Evolutionary conservation across 2,797 vertebrate genomes (phyloP).

Genomic region (Streptopelia turtur): DNA sequence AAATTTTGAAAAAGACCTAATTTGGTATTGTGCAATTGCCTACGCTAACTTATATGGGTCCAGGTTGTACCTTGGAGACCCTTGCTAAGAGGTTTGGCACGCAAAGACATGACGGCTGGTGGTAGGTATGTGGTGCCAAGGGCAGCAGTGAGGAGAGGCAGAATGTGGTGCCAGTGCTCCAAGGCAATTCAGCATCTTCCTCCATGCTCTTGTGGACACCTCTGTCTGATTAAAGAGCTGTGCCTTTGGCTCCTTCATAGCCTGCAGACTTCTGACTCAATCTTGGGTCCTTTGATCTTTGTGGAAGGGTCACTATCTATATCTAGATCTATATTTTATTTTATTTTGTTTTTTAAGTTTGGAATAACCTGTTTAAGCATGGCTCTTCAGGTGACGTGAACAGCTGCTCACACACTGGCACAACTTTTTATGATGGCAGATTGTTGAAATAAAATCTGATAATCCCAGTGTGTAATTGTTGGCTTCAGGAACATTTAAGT

Average conservation of each 20-base stretch:
- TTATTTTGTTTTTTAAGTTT: background rate
- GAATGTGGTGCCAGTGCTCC: background rate
- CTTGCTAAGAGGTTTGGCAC: background rate
- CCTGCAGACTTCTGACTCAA: background rate
- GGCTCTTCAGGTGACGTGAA: background rate
- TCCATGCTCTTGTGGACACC: background rate
- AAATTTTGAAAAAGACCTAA: background rate
- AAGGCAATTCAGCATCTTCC: background rate
- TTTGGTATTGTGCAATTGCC: background rate
- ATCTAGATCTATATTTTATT: no score
- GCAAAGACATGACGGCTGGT: background rate
- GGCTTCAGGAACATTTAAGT: background rate
- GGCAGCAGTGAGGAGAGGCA: background rate
- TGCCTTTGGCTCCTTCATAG: background rate
- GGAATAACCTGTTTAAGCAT: background rate
- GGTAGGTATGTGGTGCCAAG: background rate
- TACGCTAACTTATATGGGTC: accelerated
- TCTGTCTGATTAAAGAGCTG: background rate
- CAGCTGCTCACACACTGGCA: accelerated
- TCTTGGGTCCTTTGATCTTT: background rate
- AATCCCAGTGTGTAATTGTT: background rate
- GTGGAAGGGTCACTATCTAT: background rate
- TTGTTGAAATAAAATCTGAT: background rate
- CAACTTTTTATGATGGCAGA: background rate
- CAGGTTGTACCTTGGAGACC: background rate